Percentiles rank a stretch among this genome's conserved stretches.
Evolutionary conservation across 2,797 vertebrate genomes (phyloP).

Genomic region (Alectoris magna): DNA sequence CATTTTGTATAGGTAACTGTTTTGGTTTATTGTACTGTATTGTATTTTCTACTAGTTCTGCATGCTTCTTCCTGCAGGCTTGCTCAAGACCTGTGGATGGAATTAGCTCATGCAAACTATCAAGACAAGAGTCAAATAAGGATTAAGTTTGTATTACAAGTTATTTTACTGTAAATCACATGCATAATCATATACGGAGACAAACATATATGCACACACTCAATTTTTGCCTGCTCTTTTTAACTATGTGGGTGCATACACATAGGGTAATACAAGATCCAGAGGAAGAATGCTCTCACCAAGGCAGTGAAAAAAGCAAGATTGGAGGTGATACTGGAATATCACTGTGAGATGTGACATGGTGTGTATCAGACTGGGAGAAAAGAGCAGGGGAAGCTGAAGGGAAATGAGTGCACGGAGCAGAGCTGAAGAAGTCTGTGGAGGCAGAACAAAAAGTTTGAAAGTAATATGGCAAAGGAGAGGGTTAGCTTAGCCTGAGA

Average conservation of each 20-base stretch:
- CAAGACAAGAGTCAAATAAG: not conserved
- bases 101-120: not conserved
- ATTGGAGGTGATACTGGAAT: not conserved
- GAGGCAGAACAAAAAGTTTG: not conserved
- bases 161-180: not conserved
- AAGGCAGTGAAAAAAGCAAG: not conserved
- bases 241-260: not conserved
- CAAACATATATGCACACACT: not conserved
- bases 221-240: not conserved
- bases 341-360: not conserved
- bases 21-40: not conserved
- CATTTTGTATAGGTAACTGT: not conserved
- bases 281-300: not conserved
- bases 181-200: rapidly evolving
- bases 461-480: not conserved
- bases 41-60: not conserved
- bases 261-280: not conserved
- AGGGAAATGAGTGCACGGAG: rapidly evolving
- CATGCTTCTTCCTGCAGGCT: not conserved
- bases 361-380: not conserved
- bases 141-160: not conserved
- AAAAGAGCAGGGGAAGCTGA: not conserved
- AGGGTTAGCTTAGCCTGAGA: not conserved
- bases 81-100: not conserved
- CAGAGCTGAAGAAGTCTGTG: not conserved